Percentiles rank a stretch among this genome's conserved stretches.
phyloP scores from a whole-genome alignment of 2,888 invertebrate genomes.

The Meghimatium bilineatum region DNA sequence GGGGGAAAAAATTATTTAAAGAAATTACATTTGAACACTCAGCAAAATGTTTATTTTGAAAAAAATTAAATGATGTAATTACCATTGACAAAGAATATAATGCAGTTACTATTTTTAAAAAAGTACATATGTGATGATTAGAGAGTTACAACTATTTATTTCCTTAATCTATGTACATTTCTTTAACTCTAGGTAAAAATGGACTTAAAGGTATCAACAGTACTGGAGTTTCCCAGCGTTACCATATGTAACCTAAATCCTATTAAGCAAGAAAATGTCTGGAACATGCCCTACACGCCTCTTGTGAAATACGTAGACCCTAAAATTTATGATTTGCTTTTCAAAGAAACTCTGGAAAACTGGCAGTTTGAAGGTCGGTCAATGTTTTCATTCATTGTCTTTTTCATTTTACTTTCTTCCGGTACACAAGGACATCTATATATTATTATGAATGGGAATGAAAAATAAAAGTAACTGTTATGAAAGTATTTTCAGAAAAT shows the following conservation, averaged over 20 bases:
- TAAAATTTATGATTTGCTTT: not conserved
- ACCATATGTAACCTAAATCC: conserved; percentile 65
- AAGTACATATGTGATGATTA: no score
- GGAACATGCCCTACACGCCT: conserved; percentile 46
- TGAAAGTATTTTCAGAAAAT: no score
- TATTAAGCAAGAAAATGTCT: conserved; percentile 51
- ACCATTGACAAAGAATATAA: no score
- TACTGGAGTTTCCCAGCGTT: conserved; percentile 69
- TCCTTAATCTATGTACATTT: not conserved
- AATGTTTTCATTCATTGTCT: not conserved
- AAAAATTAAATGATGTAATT: no score
- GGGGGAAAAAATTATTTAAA: no score
- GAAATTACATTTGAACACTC: no score
- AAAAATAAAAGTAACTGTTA: no score
- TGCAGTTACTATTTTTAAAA: no score
- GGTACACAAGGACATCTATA: no score
- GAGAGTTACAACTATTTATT: not conserved
- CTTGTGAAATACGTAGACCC: conserved; percentile 15
- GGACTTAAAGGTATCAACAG: conserved; percentile 57
- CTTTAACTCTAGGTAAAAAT: conserved; percentile 59
- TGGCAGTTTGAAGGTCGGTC: conserved; percentile 29
- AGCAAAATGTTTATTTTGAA: no score
- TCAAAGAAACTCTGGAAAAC: not conserved
- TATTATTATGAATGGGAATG: no score
- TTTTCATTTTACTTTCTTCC: no score